These are phyloP conservation scores for Pygoscelis adeliae DNA, from an alignment of 2,113 vertebrate species.

Conservation along the genomic window DNA sequence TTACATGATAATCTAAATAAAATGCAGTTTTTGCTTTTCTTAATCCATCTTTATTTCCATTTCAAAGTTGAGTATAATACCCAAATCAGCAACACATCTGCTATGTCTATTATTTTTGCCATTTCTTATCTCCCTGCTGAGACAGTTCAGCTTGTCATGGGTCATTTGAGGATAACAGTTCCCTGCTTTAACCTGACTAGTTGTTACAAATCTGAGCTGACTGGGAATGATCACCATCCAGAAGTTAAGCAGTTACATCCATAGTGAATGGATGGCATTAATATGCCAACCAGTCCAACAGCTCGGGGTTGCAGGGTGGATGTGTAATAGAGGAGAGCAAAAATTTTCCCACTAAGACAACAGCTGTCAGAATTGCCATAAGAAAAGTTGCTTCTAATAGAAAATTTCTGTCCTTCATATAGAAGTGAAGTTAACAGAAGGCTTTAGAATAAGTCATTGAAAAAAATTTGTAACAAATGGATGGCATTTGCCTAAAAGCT, in stretches of 20 bases:
- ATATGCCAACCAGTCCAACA: background rate
- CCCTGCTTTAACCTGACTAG: background rate
- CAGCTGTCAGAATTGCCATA: background rate
- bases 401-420: background rate
- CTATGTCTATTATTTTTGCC: background rate
- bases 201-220: background rate
- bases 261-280: background rate
- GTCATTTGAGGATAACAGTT: slow-evolving; percentile 50
- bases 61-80: slow-evolving; percentile 28
- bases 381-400: background rate
- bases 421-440: background rate
- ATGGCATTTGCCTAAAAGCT: background rate
- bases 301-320: fast-evolving
- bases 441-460: background rate
- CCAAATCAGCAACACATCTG: background rate
- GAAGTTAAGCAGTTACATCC: background rate
- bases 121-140: slow-evolving; percentile 21
- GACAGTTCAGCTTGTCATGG: background rate
- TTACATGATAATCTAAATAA: slow-evolving; percentile 36
- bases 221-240: background rate
- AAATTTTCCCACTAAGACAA: background rate
- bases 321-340: background rate
- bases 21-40: slow-evolving; percentile 17
- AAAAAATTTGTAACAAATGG: background rate
- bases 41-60: slow-evolving; percentile 42